Evolutionary conservation across 2,113 vertebrate genomes (phyloP), one percentile per base, ranked within the genome.

Genomic region (Nipponia nippon): DNA sequence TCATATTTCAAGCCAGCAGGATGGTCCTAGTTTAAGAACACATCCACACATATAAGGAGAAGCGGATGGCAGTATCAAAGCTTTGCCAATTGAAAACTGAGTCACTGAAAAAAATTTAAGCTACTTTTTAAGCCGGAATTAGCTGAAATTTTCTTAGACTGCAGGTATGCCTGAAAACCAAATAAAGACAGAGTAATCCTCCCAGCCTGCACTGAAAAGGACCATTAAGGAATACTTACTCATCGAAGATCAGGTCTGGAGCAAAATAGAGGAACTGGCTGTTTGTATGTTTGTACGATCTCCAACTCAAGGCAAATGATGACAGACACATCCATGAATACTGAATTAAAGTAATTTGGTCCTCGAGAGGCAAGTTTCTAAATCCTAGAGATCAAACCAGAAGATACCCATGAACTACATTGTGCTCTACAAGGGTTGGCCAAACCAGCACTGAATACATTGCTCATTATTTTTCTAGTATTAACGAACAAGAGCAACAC

Each of bases 291-390:
- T 99, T 99, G 98, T 99, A 99, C 13, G 99, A 99, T 97, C 99
- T 99, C 99, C 99, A 99, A 97, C 99, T 99, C 98, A 99, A 99
- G 95, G 99, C 99, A 98, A 99, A 99, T 38, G 99, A 99, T 87
- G 99, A 99, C 40, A 99, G 98, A 98, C 99, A 99, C 99, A 99
- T 99, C 99, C 99, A 99, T 46, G 99, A 99, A 98, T 99, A 99
- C 98, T 99, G 99, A 98, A 99, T 99, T 98, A 99, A 98, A 96
- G 99, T 99, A 98, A 99, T 99, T 98, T 99, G 99, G 99, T 99
- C 99, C 99, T 99, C 99, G 27, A 99, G 99, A 98, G 99, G 99
- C 98, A 99, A 98, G 96, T 99, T 98, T 97, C 99, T 99, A 98
- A 99, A 99, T 98, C 99, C 99, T 99, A 97, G 84, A 97, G 96